Evolutionary conservation across 2,888 invertebrate genomes (phyloP).

Genomic region (Oxyteleia sp.): DNA sequence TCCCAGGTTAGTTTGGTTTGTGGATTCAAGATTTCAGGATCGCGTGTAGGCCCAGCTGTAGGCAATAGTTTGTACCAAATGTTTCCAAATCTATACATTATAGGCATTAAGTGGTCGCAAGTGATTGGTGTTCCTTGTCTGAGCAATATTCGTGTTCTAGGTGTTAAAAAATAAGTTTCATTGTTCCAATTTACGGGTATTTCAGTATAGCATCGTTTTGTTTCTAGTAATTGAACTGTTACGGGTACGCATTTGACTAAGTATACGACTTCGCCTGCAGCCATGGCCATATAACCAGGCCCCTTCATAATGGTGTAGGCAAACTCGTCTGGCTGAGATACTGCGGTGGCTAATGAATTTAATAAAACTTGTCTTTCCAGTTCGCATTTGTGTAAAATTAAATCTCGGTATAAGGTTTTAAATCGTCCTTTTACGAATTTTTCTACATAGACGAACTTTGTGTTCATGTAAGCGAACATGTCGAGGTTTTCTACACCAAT

Average conservation of each 20-base stretch:
- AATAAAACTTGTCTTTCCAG: constrained; percentile 76
- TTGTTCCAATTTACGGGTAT: constrained; percentile 14
- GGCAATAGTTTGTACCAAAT: no score
- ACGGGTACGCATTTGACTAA: constrained; percentile 77
- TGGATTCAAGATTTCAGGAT: no score
- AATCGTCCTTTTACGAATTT: constrained; percentile 72
- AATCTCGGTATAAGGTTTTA: constrained; percentile 69
- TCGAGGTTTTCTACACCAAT: constrained; percentile 48
- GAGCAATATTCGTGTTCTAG: constrained; percentile 73
- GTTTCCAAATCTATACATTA: no score
- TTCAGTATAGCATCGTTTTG: constrained; percentile 68
- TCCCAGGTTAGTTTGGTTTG: no score
- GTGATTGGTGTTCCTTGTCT: no score
- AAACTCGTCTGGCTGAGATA: constrained; percentile 75
- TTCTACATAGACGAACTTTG: constrained; percentile 78
- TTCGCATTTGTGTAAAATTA: constrained; percentile 74
- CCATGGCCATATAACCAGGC: constrained; percentile 76
- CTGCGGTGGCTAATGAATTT: constrained; percentile 75
- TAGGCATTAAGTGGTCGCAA: no score
- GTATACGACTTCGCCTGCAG: constrained; percentile 78
- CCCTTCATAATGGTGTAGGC: constrained; percentile 73
- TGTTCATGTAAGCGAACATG: constrained; percentile 73
- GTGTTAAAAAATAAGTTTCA: constrained; percentile 71
- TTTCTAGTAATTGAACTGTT: constrained; percentile 60
- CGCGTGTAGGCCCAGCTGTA: no score